These are phyloP conservation scores for Argyra leucocephala DNA, from an alignment of 2,888 invertebrate genomes.

Conservation along the genomic window DNA sequence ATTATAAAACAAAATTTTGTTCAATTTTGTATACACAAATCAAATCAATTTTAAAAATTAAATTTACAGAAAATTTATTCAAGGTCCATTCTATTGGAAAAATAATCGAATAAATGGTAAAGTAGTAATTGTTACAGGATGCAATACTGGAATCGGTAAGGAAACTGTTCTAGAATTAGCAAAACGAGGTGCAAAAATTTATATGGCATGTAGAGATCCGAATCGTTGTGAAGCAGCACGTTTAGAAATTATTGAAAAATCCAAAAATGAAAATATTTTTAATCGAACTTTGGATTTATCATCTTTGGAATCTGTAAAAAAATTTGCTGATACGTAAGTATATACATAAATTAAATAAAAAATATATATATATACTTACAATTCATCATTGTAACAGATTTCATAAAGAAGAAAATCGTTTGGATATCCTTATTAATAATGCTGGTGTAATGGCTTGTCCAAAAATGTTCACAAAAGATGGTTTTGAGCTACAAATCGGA, in stretches of 20 bases:
- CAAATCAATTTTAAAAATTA: too few species aligned
- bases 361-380: too few species aligned
- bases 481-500: constrained; percentile 51
- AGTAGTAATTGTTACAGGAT: constrained; percentile 68
- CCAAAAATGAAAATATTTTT: constrained; percentile 64
- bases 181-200: constrained; percentile 63
- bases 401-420: constrained; percentile 41
- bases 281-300: constrained; percentile 47
- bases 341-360: too few species aligned
- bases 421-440: constrained; percentile 52
- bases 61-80: constrained; percentile 25
- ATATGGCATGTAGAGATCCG: constrained; percentile 79
- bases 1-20: too few species aligned
- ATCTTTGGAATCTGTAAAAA: constrained; percentile 48
- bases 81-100: constrained; percentile 37
- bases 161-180: constrained; percentile 66
- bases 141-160: constrained; percentile 72
- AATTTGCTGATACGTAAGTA: constrained; percentile 50
- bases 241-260: constrained; percentile 63
- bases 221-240: constrained; percentile 61
- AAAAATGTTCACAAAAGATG: constrained; percentile 45
- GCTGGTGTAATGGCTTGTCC: constrained; percentile 47
- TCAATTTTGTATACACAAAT: too few species aligned
- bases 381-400: constrained; percentile 34
- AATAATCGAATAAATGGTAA: constrained; percentile 50